A percentile compares a stretch with the other conserved stretches of the same genome.
phyloP scores from a whole-genome alignment of 2,888 invertebrate species.

The Labia minor region DNA sequence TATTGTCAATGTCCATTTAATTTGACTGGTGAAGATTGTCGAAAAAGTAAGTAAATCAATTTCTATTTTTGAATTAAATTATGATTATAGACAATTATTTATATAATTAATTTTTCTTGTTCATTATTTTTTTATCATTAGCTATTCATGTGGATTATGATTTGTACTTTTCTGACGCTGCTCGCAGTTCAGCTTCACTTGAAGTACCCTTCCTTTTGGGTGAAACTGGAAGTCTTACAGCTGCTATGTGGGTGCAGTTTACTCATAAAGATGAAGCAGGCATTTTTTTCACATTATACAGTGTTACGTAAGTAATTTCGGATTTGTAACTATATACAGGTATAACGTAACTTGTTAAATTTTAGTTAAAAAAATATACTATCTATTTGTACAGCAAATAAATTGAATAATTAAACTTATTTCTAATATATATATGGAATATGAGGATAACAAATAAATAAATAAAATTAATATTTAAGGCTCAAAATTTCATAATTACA shows the following conservation, averaged over 20 bases:
- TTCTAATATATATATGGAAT: no score
- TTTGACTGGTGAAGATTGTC: constrained; percentile 89
- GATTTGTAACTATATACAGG: no score
- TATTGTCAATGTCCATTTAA: constrained; percentile 97
- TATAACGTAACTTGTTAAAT: no score
- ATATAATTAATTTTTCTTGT: no score
- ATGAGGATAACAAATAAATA: no score
- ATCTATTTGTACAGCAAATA: not conserved
- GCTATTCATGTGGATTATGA: constrained; percentile 98
- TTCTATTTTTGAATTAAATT: no score
- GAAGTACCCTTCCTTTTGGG: constrained; percentile 76
- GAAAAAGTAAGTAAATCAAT: constrained; percentile 74
- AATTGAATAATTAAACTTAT: not conserved
- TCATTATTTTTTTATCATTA: constrained; percentile 33
- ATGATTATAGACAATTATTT: no score
- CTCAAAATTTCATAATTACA: no score
- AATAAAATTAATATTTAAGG: no score
- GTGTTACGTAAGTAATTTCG: constrained; percentile 58
- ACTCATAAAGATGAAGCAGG: constrained; percentile 84
- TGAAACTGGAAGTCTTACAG: constrained; percentile 65
- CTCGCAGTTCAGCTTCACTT: constrained; percentile 83
- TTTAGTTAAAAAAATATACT: no score
- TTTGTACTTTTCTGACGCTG: constrained; percentile 83
- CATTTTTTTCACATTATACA: constrained; percentile 85
- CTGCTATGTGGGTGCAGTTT: constrained; percentile 95